phyloP scores from a whole-genome alignment of 1,140 invertebrate species.

The Latrodectus geometricus region DNA sequence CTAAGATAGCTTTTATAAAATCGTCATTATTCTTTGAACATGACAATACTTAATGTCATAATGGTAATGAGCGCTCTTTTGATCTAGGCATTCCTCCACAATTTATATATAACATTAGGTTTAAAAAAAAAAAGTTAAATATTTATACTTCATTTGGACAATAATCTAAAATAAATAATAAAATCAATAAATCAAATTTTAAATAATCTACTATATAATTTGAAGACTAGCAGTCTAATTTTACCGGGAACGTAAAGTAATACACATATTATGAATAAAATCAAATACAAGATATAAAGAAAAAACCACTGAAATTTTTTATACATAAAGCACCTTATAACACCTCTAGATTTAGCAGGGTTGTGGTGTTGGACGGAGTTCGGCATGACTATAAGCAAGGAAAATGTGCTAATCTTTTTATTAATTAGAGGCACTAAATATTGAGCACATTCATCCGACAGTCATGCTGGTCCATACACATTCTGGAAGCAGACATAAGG shows the following conservation, averaged over 20 bases:
- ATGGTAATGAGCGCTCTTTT: no score
- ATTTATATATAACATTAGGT: no score
- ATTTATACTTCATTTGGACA: no score
- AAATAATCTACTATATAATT: background rate
- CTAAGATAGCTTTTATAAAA: no score
- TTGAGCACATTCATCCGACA: slow-evolving; percentile 15
- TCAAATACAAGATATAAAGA: background rate
- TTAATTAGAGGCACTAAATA: background rate
- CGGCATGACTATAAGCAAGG: background rate
- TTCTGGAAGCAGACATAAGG: background rate
- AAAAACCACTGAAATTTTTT: background rate
- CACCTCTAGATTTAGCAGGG: background rate
- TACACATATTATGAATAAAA: background rate
- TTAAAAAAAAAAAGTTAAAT: no score
- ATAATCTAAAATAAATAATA: no score
- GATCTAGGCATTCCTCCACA: no score
- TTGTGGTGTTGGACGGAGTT: slow-evolving; percentile 2
- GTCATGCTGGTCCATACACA: slow-evolving; percentile 11
- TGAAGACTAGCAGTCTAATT: background rate
- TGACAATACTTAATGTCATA: no score
- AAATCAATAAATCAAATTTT: background rate
- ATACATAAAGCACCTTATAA: background rate
- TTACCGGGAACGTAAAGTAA: background rate
- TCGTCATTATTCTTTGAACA: no score
- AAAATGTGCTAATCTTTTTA: background rate